Percentiles rank a stretch among this genome's conserved stretches.
Evolutionary conservation across 2,797 vertebrate species (phyloP).

Genomic region (Peromyscus nudipes): DNA sequence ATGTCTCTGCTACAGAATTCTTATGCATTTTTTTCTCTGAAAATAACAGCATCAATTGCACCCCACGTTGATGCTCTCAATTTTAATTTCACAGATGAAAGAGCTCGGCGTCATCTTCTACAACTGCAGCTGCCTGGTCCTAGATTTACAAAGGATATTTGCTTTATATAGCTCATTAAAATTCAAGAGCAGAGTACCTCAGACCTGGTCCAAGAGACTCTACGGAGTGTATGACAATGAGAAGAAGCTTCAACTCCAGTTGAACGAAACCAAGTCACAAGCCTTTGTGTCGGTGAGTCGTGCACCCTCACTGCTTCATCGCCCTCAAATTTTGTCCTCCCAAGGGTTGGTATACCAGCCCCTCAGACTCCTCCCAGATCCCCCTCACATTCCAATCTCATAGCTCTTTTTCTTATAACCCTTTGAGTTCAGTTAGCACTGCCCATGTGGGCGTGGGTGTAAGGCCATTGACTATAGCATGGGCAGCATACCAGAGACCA

Average conservation of each 20-base stretch:
- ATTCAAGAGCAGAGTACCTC: slow-evolving; percentile 90
- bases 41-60: neutral
- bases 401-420: neutral
- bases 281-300: slow-evolving; percentile 95
- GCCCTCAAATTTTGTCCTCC: neutral
- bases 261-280: slow-evolving; percentile 93
- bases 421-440: neutral
- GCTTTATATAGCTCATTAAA: slow-evolving; percentile 90
- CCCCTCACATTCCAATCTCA: neutral
- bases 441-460: neutral
- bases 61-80: slow-evolving; percentile 57
- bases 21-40: slow-evolving; percentile 1
- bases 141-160: slow-evolving; percentile 95
- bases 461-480: neutral
- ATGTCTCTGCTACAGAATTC: neutral
- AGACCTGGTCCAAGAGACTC: slow-evolving; percentile 95
- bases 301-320: neutral
- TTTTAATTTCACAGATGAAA: slow-evolving; percentile 93
- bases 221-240: slow-evolving; percentile 94
- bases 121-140: slow-evolving; percentile 96
- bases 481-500: neutral
- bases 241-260: slow-evolving; percentile 88
- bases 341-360: neutral
- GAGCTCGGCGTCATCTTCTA: slow-evolving; percentile 96
- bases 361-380: neutral